Conservation (phyloP, 2,797 vertebrate species). For the Aulostomus chinensis region DNA sequence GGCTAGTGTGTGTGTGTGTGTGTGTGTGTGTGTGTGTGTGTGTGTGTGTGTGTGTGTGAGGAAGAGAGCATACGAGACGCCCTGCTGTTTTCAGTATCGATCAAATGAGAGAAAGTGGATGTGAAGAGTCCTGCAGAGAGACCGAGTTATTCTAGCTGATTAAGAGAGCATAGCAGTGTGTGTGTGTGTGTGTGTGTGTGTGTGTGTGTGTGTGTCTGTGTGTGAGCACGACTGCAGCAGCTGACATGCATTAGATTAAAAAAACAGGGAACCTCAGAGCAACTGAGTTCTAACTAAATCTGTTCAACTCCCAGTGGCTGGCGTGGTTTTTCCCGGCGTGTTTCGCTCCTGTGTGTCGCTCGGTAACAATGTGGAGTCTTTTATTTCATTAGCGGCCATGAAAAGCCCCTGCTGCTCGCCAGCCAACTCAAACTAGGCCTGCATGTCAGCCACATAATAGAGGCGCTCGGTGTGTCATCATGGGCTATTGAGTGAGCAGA, state of each 20-base stretch:
- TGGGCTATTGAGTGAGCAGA: conserved; percentile 59
- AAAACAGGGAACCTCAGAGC: conserved; percentile 4
- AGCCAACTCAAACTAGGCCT: conserved; percentile 9
- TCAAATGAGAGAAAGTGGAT: conserved; percentile 44
- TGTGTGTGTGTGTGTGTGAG: background rate
- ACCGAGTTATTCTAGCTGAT: conserved; percentile 46
- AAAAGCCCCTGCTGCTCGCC: conserved; percentile 32
- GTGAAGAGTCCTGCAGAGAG: conserved; percentile 37
- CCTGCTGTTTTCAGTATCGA: conserved; percentile 54
- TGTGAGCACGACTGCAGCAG: conserved; percentile 12
- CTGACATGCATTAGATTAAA: conserved; percentile 9
- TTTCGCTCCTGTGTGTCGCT: too few species aligned
- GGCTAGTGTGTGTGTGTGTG: background rate
- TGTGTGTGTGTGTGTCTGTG: conserved; percentile 1
- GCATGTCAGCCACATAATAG: conserved; percentile 12
- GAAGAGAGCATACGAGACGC: conserved; percentile 11
- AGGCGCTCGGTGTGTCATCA: conserved; percentile 63
- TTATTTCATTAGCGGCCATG: conserved; percentile 8
- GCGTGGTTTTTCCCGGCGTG: too few species aligned
- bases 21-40: conserved; percentile 5
- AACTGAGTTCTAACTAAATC: too few species aligned
- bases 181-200: conserved; percentile 3
- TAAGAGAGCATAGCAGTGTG: conserved; percentile 6
- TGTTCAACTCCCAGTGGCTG: too few species aligned
- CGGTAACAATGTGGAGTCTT: background rate